Evolutionary conservation across 2,113 vertebrate species (phyloP), one percentile per base, ranked within the genome.

Genomic region (Caretta caretta): DNA sequence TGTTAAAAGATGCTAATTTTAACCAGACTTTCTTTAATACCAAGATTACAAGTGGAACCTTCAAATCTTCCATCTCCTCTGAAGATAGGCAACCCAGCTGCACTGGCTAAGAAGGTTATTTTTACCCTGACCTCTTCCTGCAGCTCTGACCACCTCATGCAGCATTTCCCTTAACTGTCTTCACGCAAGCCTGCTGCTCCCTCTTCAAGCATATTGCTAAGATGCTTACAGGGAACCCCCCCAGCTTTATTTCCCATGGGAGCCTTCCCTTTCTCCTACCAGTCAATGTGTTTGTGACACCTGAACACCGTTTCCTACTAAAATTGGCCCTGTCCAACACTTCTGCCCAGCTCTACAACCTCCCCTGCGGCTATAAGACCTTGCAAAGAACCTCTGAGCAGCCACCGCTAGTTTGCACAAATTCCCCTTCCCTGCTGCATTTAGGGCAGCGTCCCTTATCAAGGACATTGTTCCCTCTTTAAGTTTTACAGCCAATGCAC

Each of bases 401-500:
- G 19, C 20, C n/a, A 5, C 65, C 19, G 3, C 35, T 22, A 2
- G 9, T 72, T 22, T 38, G 8, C n/a, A 38, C 65, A 72, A 72
- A 72, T 72, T 38, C n/a, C n/a, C 19, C 65, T 72, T 72, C n/a
- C n/a, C n/a, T 2, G 8, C 35, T 69, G 35, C 62, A n/a, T 35
- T 69, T 19, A 69, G 62, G 62, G 62, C 4, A 38, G 19, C 35
- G 4, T 72, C 65, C 65, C 65, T 22, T 38, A n/a, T 38, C 65
- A 38, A 72, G 20, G 27, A 24, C 42, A 8, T 48, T 14, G 42
- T 78, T 76, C 72, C 38, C 3, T 13, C 24, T 76, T 78, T 78
- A 12, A 78, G 22, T 25, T 29, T 7, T 48, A 29, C 42, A 14
- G 11, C 4, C 49, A 78, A 85, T 8, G 8, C 0, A 0, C 31